Evolutionary conservation across 2,113 vertebrate species (phyloP), one percentile per base, ranked within the genome.

Genomic region (Mustelus asterias): DNA sequence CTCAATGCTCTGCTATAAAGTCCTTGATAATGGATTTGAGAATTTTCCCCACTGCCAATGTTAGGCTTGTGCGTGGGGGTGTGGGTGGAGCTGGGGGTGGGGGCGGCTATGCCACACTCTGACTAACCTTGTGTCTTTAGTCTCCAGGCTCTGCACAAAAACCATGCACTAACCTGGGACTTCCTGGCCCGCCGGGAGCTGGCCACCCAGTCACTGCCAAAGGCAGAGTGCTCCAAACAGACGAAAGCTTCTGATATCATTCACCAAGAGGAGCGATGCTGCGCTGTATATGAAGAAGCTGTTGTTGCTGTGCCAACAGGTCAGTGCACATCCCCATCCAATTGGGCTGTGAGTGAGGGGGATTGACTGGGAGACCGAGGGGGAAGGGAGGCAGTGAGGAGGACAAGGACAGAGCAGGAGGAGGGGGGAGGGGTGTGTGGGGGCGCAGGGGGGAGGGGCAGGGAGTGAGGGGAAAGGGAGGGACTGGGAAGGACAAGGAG

Each of bases 211-310:
- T 96, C 70, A 26, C 97, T 3, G 96, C 96, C 96, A 22, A 69
- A 97, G n/a, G 5, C 95, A 95, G 98, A 98, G 96, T 97, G 97
- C 41, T 97, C 97, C 0, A 98, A 98, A 3, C 98, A 98, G 96
- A 97, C 97, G 89, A 98, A 97, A n/a, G 98, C 98, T 0, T 97
- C 97, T 0, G 98, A 99, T 41, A 88, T 98, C 96, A 96, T 96
- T 96, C 97, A 96, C 54, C 97, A 97, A 78, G 99, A 99, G 96
- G 98, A 98, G 63, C 97, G 98, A 10, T 98, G 98, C 97, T 98
- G 97, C 93, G 98, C 97, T 0, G 98, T 99, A 1, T 99, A 99
- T 11, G 99, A 99, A n/a, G 98, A 99, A 96, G 99, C 98, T 0
- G 96, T 99, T 48, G 97, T 95, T 96, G 97, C 97, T 44, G 96